phyloP scores from a whole-genome alignment of 2,888 invertebrate genomes.

The Ormyrus thymus region DNA sequence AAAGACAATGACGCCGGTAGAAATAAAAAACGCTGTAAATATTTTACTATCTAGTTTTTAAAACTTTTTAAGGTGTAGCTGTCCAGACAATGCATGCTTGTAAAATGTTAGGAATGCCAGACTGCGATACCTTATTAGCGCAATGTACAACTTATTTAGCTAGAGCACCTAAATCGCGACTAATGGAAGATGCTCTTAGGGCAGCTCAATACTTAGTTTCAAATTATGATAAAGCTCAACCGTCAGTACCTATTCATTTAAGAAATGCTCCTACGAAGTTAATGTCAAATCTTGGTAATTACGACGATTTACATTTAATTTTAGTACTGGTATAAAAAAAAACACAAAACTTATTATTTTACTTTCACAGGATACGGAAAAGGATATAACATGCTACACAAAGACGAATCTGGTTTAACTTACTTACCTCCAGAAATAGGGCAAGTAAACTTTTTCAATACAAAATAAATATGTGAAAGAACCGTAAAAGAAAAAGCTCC shows the following conservation, averaged over 20 bases:
- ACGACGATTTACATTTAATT: too few relatives aligned
- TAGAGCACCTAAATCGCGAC: constrained; percentile 83
- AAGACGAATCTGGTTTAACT: constrained; percentile 77
- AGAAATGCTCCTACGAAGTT: constrained; percentile 86
- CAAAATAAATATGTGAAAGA: constrained; percentile 14
- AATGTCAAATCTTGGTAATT: constrained; percentile 83
- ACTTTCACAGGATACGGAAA: constrained; percentile 79
- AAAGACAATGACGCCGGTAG: constrained; percentile 8
- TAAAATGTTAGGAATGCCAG: constrained; percentile 88
- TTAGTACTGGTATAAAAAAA: too few relatives aligned
- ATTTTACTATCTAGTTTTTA: too few relatives aligned
- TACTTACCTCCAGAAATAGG: constrained; percentile 84
- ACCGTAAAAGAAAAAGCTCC: too few relatives aligned
- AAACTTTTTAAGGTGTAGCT: constrained; percentile 78
- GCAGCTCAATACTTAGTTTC: constrained; percentile 79
- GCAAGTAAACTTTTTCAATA: constrained; percentile 78
- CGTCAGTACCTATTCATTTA: constrained; percentile 85
- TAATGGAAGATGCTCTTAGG: constrained; percentile 78
- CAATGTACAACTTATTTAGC: constrained; percentile 87
- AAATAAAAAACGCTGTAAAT: too few relatives aligned
- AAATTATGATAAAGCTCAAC: constrained; percentile 82
- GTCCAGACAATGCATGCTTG: constrained; percentile 87
- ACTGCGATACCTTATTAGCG: constrained; percentile 85
- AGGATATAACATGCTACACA: constrained; percentile 79
- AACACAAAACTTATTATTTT: too few relatives aligned